Percentiles rank a stretch among this genome's conserved stretches.
Evolutionary conservation across 2,797 vertebrate species (phyloP).

Genomic region (Kryptopterus vitreolus): DNA sequence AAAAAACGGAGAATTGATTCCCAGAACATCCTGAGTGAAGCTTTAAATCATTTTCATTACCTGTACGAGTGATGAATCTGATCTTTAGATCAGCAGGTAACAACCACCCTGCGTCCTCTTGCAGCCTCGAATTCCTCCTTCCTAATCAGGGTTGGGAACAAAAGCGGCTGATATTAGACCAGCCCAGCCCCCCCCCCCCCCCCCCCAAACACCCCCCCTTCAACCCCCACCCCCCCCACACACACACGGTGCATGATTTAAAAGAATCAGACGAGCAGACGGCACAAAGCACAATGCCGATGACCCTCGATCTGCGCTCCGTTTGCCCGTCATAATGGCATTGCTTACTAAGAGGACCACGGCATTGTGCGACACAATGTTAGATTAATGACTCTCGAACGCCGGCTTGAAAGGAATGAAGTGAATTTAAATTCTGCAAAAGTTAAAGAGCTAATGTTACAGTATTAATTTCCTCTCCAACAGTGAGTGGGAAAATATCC

Average conservation of each 20-base stretch:
- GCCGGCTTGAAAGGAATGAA: conserved; percentile 95
- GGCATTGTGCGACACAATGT: conserved; percentile 72
- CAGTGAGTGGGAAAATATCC: conserved; percentile 99
- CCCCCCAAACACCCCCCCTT: no score
- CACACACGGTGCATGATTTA: no score
- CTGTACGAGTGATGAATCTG: conserved; percentile 6
- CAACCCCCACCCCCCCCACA: no score
- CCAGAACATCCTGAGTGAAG: conserved; percentile 6
- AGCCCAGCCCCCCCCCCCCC: conserved; percentile 62
- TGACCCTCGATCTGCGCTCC: conserved; percentile 63
- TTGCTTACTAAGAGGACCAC: conserved; percentile 73
- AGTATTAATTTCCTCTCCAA: conserved; percentile 99
- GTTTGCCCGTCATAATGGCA: conserved; percentile 76
- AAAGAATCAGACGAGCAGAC: conserved; percentile 66
- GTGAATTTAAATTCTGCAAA: conserved; percentile 99
- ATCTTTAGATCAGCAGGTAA: conserved; percentile 32
- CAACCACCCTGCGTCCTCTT: conserved; percentile 41
- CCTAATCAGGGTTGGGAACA: conserved; percentile 69
- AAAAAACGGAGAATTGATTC: neutral
- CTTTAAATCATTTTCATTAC: conserved; percentile 21
- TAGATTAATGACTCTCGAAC: conserved; percentile 94
- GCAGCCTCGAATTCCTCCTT: conserved; percentile 64
- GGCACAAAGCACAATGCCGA: conserved; percentile 55
- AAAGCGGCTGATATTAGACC: conserved; percentile 68
- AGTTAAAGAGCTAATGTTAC: conserved; percentile 99